These are phyloP conservation scores for Melanostigma gelatinosum DNA, from an alignment of 2,113 vertebrate species.

Conservation along the genomic window DNA sequence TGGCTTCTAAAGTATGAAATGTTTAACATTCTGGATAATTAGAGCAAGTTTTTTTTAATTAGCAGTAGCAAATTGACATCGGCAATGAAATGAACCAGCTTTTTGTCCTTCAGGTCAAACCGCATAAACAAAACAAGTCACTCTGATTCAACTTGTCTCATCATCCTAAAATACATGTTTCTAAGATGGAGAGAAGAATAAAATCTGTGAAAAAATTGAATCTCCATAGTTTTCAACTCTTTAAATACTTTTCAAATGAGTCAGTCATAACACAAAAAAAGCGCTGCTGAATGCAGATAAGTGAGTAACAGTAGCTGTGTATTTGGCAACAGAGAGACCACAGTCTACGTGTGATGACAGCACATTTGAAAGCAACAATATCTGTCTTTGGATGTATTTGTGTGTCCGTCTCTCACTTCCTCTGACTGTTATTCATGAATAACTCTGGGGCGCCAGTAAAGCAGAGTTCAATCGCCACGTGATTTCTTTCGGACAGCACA, in stretches of 20 bases:
- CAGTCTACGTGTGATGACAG: conserved; percentile 5
- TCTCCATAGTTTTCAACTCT: background rate
- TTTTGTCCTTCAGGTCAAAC: background rate
- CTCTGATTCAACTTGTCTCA: background rate
- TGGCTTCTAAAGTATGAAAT: background rate
- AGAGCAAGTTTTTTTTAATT: background rate
- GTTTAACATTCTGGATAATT: background rate
- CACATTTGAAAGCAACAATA: conserved; percentile 17
- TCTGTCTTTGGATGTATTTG: background rate
- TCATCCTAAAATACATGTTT: background rate
- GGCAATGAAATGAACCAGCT: background rate
- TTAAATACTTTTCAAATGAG: background rate
- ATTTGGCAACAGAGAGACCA: conserved; percentile 13
- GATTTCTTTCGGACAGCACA: background rate
- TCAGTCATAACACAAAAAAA: background rate
- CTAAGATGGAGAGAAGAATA: background rate
- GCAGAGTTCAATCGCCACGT: background rate
- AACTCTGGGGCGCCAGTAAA: conserved; percentile 2
- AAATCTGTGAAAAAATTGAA: background rate
- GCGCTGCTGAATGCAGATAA: background rate
- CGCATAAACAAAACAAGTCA: background rate
- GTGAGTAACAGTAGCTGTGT: conserved; percentile 11
- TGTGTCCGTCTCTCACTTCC: conserved; percentile 15
- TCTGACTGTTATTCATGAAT: conserved; percentile 5
- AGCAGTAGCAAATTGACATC: background rate